Conservation (phyloP, 2,888 invertebrate species). For the Thymelicus sylvestris region DNA sequence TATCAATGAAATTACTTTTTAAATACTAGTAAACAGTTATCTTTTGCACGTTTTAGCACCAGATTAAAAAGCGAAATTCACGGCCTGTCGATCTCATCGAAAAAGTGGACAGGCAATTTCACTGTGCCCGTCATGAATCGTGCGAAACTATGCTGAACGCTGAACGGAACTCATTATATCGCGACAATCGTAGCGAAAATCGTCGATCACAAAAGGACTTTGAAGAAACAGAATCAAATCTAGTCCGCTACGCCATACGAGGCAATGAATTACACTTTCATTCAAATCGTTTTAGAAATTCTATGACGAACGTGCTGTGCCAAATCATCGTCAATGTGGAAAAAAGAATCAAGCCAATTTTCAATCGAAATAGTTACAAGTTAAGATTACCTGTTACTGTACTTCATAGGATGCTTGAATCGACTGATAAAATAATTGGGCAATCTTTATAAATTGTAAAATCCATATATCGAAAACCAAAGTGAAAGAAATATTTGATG, state of each 20-base stretch:
- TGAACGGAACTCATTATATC: constrained; percentile 42
- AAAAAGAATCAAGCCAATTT: background rate
- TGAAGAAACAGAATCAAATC: constrained; percentile 32
- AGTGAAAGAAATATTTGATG: too few species aligned
- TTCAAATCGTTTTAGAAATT: constrained; percentile 34
- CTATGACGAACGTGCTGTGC: constrained; percentile 15
- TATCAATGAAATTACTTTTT: constrained; percentile 1
- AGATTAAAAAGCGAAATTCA: constrained; percentile 23
- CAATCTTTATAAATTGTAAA: too few species aligned
- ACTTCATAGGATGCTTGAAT: too few species aligned
- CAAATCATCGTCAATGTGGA: constrained; percentile 5
- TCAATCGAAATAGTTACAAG: constrained; percentile 7
- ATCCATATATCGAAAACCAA: too few species aligned
- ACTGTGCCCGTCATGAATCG: constrained; percentile 25
- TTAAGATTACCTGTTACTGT: too few species aligned
- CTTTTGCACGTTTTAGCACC: background rate
- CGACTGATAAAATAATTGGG: too few species aligned
- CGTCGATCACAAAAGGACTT: constrained; percentile 38
- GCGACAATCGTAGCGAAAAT: constrained; percentile 38
- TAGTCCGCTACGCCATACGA: constrained; percentile 20
- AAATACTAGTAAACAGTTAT: background rate
- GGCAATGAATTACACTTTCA: constrained; percentile 31
- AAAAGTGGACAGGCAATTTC: constrained; percentile 35
- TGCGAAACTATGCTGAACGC: constrained; percentile 32
- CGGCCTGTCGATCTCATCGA: constrained; percentile 12